Evolutionary conservation across 2,797 vertebrate genomes (phyloP), one percentile per base, ranked within the genome.

Genomic region (Harpagifer antarcticus): DNA sequence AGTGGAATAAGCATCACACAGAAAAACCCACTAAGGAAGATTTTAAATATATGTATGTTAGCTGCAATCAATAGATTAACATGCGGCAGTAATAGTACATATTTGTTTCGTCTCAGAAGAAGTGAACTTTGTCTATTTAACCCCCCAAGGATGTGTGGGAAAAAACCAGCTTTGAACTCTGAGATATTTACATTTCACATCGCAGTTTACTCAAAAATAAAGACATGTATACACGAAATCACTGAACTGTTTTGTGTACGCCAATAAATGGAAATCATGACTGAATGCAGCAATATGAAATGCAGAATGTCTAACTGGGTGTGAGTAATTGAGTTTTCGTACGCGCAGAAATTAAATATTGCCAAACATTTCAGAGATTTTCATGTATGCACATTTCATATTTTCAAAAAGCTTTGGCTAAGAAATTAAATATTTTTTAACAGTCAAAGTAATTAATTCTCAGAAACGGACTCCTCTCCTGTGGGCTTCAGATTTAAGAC

Each of bases 401-500:
- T 81, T 82, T 81, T 72, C 49, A 75, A 66, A 33, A 15, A 67
- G 68, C 56, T 73, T 76, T 65, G 61, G 68, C 77, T 66, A 86
- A 84, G 57, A 80, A 86, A 88, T 88, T 54, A 45, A 77, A 85
- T 85, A 74, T 77, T 76, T 66, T 79, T 80, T 59, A 73, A 56
- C 67, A 78, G 55, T 74, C 63, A 76, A 71, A 76, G 68, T 58
- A 86, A 84, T 85, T 88, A 70, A 77, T 86, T 84, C 57, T 83
- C 31, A 48, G 62, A 73, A 84, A 77, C 75, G 63, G 67, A 20
- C 60, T 79, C 76, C 16, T 15, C 72, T 87, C 76, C 83, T 81
- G 62, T 76, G 58, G 65, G 77, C 61, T 74, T 88, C 72, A 74
- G 31, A 79, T 88, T 37, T 78, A 73, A 78, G 86, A 81, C 31